phyloP scores from a whole-genome alignment of 2,797 vertebrate genomes.

The Vireo griseus region DNA sequence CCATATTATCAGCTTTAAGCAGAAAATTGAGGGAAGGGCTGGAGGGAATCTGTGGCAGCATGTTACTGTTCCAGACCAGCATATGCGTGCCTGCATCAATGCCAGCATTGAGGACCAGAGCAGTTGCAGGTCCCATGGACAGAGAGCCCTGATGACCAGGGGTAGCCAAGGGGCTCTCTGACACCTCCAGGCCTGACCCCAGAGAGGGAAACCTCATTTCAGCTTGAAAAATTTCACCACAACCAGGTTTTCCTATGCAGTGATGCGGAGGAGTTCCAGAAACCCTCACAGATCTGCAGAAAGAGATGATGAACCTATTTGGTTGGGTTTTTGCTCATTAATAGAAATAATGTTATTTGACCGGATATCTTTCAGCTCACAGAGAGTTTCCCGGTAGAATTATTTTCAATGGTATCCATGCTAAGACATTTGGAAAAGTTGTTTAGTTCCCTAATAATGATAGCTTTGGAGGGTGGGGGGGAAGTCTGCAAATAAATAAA shows the following conservation, averaged over 20 bases:
- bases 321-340: neutral
- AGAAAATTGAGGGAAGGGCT: neutral
- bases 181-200: neutral
- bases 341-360: neutral
- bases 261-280: neutral
- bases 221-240: fast-evolving
- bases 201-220: fast-evolving
- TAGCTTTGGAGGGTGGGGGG: fast-evolving
- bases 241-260: neutral
- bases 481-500: neutral
- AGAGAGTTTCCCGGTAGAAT: neutral
- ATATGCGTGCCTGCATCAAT: fast-evolving
- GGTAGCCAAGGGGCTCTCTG: neutral
- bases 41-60: neutral
- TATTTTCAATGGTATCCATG: neutral
- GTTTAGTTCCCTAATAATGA: neutral
- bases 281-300: neutral
- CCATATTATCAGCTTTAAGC: neutral
- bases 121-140: fast-evolving
- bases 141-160: fast-evolving
- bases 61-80: neutral
- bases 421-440: neutral
- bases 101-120: fast-evolving
- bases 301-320: neutral
- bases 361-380: neutral